Conservation (phyloP, 2,797 vertebrate species). For the Natrix natrix region DNA sequence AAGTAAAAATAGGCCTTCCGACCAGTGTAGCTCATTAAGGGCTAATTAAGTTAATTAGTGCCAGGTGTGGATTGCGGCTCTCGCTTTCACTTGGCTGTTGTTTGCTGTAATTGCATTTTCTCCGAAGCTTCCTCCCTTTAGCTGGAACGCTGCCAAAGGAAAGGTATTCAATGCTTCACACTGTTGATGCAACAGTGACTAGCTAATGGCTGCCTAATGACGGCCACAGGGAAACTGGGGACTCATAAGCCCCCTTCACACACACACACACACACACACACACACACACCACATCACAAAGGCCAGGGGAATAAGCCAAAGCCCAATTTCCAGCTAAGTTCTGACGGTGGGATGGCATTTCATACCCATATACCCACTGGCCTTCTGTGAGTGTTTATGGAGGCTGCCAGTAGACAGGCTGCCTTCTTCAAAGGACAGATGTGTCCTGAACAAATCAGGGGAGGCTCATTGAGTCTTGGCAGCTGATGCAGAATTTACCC, state of each 20-base stretch:
- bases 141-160: constrained; percentile 58
- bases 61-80: constrained; percentile 76
- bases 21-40: constrained; percentile 78
- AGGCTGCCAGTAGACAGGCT: background rate
- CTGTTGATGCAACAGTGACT: constrained; percentile 54
- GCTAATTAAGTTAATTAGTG: constrained; percentile 80
- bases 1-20: constrained; percentile 79
- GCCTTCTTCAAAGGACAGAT: background rate
- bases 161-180: constrained; percentile 51
- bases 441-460: background rate
- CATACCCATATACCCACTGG: background rate
- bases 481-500: background rate
- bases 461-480: background rate
- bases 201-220: constrained; percentile 33
- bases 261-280: background rate
- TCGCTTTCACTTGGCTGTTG: constrained; percentile 68
- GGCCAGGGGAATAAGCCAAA: background rate
- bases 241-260: constrained; percentile 20
- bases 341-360: background rate
- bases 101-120: constrained; percentile 76
- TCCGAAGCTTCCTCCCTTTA: constrained; percentile 58
- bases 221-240: constrained; percentile 18
- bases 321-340: background rate
- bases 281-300: background rate
- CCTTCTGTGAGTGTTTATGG: background rate